Evolutionary conservation across 1,140 invertebrate species (phyloP).

Genomic region (Dolichoris vasculosae): DNA sequence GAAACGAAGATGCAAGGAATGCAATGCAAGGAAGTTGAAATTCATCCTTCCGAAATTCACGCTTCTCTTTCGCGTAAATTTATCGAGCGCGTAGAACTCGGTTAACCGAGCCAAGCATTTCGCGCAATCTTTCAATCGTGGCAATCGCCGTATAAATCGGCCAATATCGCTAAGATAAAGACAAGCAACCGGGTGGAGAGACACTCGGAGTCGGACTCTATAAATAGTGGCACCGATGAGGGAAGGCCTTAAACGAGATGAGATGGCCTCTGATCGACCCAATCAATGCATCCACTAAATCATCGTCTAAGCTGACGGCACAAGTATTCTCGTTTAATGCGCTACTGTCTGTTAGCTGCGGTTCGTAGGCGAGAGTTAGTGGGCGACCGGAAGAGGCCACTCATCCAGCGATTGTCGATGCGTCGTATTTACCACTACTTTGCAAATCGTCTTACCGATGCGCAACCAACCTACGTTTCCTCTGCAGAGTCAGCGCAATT

Average conservation of each 20-base stretch:
- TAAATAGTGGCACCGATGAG: conserved; percentile 72
- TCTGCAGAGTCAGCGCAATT: too few relatives aligned
- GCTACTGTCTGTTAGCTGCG: conserved; percentile 53
- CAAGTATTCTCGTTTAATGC: conserved; percentile 52
- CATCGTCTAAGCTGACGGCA: conserved; percentile 74
- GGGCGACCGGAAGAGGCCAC: conserved; percentile 73
- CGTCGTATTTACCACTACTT: conserved; percentile 59
- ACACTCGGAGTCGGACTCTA: conserved; percentile 57
- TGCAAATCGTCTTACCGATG: too few relatives aligned
- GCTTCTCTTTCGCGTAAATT: conserved; percentile 31
- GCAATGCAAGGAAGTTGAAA: not conserved
- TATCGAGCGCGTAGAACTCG: not conserved
- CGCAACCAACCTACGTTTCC: too few relatives aligned
- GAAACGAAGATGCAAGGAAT: not conserved
- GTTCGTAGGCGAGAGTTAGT: conserved; percentile 53
- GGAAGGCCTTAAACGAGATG: conserved; percentile 72
- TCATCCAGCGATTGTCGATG: conserved; percentile 73
- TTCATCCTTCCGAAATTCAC: not conserved
- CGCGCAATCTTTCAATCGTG: conserved; percentile 64
- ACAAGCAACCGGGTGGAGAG: too few relatives aligned
- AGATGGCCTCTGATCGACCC: conserved; percentile 74
- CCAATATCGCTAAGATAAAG: too few relatives aligned
- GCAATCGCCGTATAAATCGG: conserved; percentile 34
- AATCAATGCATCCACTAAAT: conserved; percentile 75
- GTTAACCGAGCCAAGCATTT: conserved; percentile 54